These are phyloP conservation scores for Megaceryle torquata DNA, from an alignment of 2,113 vertebrate species.

Conservation along the genomic window DNA sequence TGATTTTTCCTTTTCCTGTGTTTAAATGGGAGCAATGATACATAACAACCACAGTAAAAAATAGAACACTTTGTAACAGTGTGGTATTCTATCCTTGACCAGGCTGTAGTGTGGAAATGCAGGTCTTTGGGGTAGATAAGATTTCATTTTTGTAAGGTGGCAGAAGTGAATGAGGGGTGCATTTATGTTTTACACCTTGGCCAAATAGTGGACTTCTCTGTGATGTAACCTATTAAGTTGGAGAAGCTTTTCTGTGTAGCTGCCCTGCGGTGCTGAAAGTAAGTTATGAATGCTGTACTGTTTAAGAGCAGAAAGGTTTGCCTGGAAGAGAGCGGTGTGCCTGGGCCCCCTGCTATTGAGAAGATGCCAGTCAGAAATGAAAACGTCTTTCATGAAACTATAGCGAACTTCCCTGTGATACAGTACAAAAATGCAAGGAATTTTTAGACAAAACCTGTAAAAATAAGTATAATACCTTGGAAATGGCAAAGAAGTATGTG, in stretches of 20 bases:
- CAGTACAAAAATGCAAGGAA: slow-evolving; percentile 75
- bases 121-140: background rate
- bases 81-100: background rate
- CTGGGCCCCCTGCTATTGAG: slow-evolving; percentile 83
- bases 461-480: slow-evolving; percentile 66
- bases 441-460: slow-evolving; percentile 69
- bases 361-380: slow-evolving; percentile 84
- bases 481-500: slow-evolving; percentile 54
- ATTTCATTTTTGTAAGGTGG: slow-evolving; percentile 52
- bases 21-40: background rate
- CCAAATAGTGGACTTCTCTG: slow-evolving; percentile 70
- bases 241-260: slow-evolving; percentile 75
- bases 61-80: background rate
- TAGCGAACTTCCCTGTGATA: slow-evolving; percentile 75
- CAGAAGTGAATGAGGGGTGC: slow-evolving; percentile 52
- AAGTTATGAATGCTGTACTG: slow-evolving; percentile 83
- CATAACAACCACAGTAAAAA: background rate
- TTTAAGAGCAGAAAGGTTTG: slow-evolving; percentile 78
- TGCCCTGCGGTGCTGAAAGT: slow-evolving; percentile 73
- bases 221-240: slow-evolving; percentile 77
- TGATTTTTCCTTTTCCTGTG: background rate
- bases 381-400: slow-evolving; percentile 84
- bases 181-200: slow-evolving; percentile 75
- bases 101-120: background rate
- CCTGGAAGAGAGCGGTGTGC: slow-evolving; percentile 77